Evolutionary conservation across 2,113 vertebrate species (phyloP).

Genomic region (Pionites leucogaster): DNA sequence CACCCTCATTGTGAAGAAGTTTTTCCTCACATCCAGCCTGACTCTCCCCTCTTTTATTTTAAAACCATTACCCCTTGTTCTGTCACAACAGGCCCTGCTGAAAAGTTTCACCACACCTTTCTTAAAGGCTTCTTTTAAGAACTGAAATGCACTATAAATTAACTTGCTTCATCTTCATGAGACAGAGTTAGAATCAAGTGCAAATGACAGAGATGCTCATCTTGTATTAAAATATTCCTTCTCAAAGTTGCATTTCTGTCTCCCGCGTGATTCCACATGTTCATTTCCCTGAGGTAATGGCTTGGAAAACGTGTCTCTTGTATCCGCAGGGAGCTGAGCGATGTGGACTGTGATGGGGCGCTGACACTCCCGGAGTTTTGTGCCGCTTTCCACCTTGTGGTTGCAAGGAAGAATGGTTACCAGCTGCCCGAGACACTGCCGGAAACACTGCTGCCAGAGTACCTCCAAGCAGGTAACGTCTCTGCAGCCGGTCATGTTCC

Average conservation of each 20-base stretch:
- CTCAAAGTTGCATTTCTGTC: not conserved
- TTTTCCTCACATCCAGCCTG: not conserved
- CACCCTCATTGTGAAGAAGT: not conserved
- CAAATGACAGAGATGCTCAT: not conserved
- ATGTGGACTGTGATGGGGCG: constrained; percentile 91
- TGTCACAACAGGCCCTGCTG: not conserved
- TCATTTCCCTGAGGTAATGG: not conserved
- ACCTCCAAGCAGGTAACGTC: constrained; percentile 73
- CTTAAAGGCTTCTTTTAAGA: not conserved
- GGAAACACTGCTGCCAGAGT: constrained; percentile 79
- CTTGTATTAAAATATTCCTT: not conserved
- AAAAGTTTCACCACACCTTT: not conserved
- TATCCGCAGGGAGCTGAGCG: constrained; percentile 88
- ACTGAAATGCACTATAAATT: not conserved
- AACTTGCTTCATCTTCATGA: not conserved
- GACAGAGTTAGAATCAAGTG: not conserved
- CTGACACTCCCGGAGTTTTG: constrained; percentile 91
- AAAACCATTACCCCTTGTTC: not conserved
- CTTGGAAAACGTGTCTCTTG: not conserved
- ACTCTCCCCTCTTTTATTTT: not conserved
- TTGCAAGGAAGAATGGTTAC: constrained; percentile 94
- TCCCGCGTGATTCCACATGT: accelerated
- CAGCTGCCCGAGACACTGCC: constrained; percentile 88
- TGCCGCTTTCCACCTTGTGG: constrained; percentile 94
- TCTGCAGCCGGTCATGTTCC: accelerated